These are phyloP conservation scores for Triplophysa dalaica DNA, from an alignment of 2,113 vertebrate genomes.

Conservation along the genomic window DNA sequence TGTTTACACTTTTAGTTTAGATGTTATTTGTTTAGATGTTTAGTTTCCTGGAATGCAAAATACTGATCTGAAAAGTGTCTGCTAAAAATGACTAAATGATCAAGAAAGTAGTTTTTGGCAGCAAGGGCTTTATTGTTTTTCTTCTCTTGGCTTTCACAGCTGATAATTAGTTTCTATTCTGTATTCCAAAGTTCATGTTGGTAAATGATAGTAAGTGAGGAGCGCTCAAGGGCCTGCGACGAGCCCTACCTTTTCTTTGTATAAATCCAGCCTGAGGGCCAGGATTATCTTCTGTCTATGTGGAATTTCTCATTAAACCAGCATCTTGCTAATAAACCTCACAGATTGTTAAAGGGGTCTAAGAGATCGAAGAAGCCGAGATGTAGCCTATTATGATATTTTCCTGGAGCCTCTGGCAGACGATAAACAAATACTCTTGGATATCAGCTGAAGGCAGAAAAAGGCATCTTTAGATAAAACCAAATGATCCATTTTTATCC, in stretches of 20 bases:
- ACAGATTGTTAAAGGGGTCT: constrained; percentile 7
- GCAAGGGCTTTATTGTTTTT: background rate
- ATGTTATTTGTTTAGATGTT: too few relatives aligned
- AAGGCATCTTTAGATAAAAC: background rate
- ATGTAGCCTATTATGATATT: constrained; percentile 20
- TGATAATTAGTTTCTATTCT: background rate
- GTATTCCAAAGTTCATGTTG: background rate
- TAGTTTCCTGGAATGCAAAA: too few relatives aligned
- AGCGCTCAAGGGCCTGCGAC: background rate
- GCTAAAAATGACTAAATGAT: too few relatives aligned
- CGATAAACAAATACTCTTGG: background rate
- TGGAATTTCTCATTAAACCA: constrained; percentile 29
- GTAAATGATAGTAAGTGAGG: background rate
- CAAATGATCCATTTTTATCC: background rate
- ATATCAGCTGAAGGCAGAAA: background rate
- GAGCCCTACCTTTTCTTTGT: background rate
- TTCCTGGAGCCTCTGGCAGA: background rate
- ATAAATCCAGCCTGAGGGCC: background rate
- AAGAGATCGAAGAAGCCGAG: background rate
- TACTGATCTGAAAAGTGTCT: too few relatives aligned
- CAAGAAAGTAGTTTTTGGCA: too few relatives aligned
- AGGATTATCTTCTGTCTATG: background rate
- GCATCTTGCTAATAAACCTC: constrained; percentile 7
- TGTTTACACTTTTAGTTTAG: too few relatives aligned
- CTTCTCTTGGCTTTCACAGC: background rate